Base-by-base conservation (phyloP, 92 coral and sea anemone genomes). In the Montipora capitata region DNA sequence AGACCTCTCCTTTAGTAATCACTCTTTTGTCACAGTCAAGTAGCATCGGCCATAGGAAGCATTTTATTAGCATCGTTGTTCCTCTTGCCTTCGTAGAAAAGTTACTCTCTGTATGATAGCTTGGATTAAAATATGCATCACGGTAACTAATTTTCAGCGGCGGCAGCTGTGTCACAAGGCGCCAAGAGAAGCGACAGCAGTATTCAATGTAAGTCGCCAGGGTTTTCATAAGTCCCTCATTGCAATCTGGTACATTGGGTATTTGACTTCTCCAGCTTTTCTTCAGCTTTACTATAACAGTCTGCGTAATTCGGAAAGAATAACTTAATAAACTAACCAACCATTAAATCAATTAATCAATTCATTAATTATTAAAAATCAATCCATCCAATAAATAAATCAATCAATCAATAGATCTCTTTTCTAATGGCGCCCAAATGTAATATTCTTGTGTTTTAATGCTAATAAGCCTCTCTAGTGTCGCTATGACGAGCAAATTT, bases 131-230 rank as follows among this genome's bases (percentile, higher is more conserved):
- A 4, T 40, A 1, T 4, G 7, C 3, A 43, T 8, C 42, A 2
- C n/a, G 49, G 43, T 54, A 76, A n/a, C 3, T 20, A 40, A 76
- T 38, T 20, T 76, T 76, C 11, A 76, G 48, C 1, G 80, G 67
- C 35, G 80, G 80, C 27, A 76, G 45, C 39, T 76, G 80, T 13
- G 80, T 76, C 43, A 76, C 80, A 20, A 76, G 35, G 49, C 80
- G 66, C 80, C 80, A 76, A 5, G 80, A 54, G 48, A 76, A 76
- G 38, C 64, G 45, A 40, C 80, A 76, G 11, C 80, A 76, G 43
- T 76, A 76, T 2, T 76, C 48, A 5, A 76, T 76, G 49, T 76
- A 76, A 14, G n/a, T 45, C 61, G 2, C 7, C 61, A 73, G 15
- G 62, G 52, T 8, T 45, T 8, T 45, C 52, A 45, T 4, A 8